Base-by-base conservation (phyloP, 2,888 invertebrate species). In the Cephus pygmeus region DNA sequence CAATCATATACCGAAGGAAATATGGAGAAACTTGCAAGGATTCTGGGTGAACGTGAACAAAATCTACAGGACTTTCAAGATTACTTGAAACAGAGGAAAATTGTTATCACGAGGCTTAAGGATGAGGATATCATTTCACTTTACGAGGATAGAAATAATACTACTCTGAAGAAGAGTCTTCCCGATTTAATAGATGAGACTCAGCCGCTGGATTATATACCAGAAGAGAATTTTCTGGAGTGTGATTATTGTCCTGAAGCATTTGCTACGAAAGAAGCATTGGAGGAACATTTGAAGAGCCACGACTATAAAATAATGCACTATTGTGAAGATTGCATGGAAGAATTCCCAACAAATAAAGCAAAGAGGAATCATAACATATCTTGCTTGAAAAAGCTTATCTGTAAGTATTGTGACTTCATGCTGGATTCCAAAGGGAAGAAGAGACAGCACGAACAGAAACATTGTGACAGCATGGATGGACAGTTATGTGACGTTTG, bases 381-480 rank as follows among this genome's bases (percentile, higher is more conserved):
- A 0, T 82, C 83, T 1, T 91, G 91, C 40, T 76, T 87, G 33
- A 89, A 88, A 73, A 91, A 91, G 73, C 76, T 91, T 6, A 80
- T 90, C 36, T 91, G 91, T 79, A 88, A 85, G 79, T 90, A 90
- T 77, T 91, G 91, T 74, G 85, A 89, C 35, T 76, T 83, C 12
- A 79, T 89, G 69, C 80, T 90, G 12, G 91, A 91, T 34, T 90
- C 91, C 0, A 90, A 88, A 76, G 91, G 91, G 0, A 91, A 91
- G 56, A 91, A 91, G 73, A 84, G 91, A 4, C 91, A 91, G 76
- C 91, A 91, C 56, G 91, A 91, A 69, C 91, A 91, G 33, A 91
- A 91, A 76, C 91, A 91, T 79, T 88, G 90, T 34, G 91, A 91
- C 79, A 87, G 79, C 34, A 82, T 87, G 77, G 87, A 87, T 69